phyloP scores from a whole-genome alignment of 2,797 vertebrate species.

The Poeciliopsis turneri region DNA sequence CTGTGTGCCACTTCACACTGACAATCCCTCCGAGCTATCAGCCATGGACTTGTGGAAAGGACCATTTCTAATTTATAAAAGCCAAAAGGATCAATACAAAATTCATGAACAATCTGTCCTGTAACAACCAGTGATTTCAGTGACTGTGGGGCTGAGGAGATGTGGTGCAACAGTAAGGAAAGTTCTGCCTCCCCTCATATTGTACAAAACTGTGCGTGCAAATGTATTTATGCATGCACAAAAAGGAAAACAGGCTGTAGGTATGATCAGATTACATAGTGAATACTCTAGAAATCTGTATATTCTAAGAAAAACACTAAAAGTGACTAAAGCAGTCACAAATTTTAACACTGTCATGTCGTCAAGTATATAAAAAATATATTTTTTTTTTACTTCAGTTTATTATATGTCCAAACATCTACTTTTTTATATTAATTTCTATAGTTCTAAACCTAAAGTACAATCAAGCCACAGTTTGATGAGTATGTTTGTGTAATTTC shows the following conservation, averaged over 20 bases:
- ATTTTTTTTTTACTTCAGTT: background rate
- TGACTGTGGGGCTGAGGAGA: slow-evolving; percentile 81
- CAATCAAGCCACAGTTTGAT: background rate
- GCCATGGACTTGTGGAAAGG: slow-evolving; percentile 74
- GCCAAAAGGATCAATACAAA: slow-evolving; percentile 86
- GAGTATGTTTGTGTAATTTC: too few relatives aligned
- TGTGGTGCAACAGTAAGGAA: slow-evolving; percentile 70
- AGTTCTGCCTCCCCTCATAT: slow-evolving; percentile 72
- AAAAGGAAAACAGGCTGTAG: background rate
- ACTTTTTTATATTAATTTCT: background rate
- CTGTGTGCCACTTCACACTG: slow-evolving; percentile 70
- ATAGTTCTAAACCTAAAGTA: background rate
- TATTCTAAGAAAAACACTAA: background rate
- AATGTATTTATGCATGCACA: background rate
- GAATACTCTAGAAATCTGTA: background rate
- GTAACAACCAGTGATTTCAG: slow-evolving; percentile 79
- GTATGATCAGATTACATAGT: background rate
- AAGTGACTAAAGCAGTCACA: background rate
- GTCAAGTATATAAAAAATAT: too few relatives aligned
- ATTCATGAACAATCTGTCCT: slow-evolving; percentile 88
- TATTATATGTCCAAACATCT: background rate
- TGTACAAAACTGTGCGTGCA: slow-evolving; percentile 44
- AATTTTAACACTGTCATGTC: background rate
- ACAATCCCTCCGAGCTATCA: slow-evolving; percentile 76
- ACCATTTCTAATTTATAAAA: slow-evolving; percentile 86